Percentiles rank a stretch among this genome's conserved stretches.
These are phyloP conservation scores for Ochotona curzoniae DNA, from an alignment of 2,113 vertebrate genomes.

Conservation along the genomic window DNA sequence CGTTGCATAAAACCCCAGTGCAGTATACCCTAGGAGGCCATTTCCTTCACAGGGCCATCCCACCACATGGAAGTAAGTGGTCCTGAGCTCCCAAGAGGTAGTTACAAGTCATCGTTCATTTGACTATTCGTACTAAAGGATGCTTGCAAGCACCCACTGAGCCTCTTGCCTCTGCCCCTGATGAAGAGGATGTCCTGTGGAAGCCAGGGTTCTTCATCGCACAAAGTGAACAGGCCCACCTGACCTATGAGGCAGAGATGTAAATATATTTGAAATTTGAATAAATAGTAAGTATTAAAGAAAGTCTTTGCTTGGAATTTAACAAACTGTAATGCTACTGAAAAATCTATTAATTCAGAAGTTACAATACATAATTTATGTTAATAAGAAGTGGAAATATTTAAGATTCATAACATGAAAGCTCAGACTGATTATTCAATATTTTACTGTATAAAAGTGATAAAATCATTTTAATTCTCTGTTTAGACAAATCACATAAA, in stretches of 20 bases:
- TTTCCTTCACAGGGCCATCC: no score
- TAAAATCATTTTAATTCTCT: slow-evolving; percentile 29
- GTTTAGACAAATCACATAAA: slow-evolving; percentile 7
- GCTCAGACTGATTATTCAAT: background rate
- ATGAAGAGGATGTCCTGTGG: background rate
- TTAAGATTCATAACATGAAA: slow-evolving; percentile 22
- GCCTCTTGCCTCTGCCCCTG: background rate
- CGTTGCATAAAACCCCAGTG: no score
- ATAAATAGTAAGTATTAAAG: slow-evolving; percentile 17
- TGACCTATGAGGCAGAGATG: background rate
- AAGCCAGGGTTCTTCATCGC: background rate
- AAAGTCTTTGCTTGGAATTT: slow-evolving; percentile 20
- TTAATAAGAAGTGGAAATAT: slow-evolving; percentile 25
- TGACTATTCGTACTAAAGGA: no score
- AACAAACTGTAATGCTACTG: background rate
- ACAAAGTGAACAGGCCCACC: background rate
- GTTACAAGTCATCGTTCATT: no score
- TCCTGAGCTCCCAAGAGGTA: no score
- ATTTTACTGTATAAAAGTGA: background rate
- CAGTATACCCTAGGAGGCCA: no score
- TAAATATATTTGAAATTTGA: slow-evolving; percentile 39
- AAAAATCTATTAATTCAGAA: slow-evolving; percentile 16
- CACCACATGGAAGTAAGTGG: no score
- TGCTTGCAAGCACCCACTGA: background rate
- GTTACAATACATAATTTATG: background rate